Conservation (phyloP, 2,113 vertebrate species). For the Triplophysa dalaica region DNA sequence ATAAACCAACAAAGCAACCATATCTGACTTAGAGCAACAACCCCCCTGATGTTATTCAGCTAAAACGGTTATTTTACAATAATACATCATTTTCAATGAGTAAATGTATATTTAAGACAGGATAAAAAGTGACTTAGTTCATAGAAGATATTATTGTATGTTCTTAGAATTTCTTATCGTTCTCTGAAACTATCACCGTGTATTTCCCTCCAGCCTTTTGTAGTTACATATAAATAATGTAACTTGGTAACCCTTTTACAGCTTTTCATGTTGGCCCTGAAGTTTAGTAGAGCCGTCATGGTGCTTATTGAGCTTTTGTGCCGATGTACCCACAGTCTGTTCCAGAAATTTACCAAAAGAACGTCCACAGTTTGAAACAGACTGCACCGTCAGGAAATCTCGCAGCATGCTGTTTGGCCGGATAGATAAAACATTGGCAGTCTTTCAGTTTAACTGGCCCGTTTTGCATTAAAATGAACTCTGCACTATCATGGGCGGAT, state of each 20-base stretch:
- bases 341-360: conserved; percentile 59
- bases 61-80: neutral
- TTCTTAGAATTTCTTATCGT: neutral
- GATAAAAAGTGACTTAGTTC: neutral
- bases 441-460: conserved; percentile 19
- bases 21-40: neutral
- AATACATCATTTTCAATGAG: neutral
- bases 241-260: neutral
- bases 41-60: neutral
- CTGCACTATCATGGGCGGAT: neutral
- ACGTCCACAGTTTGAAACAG: conserved; percentile 37
- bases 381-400: conserved; percentile 43
- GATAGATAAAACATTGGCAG: conserved; percentile 44
- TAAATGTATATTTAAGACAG: neutral
- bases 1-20: neutral
- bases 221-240: neutral
- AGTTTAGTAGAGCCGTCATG: conserved; percentile 4
- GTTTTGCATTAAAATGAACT: conserved; percentile 30
- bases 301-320: conserved; percentile 70
- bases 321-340: conserved; percentile 53
- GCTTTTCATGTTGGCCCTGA: neutral
- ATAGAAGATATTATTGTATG: neutral
- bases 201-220: neutral
- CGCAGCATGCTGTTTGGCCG: conserved; percentile 40
- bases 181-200: neutral